Evolutionary conservation across 1,140 invertebrate genomes (phyloP).

Genomic region (Trichonephila clavipes): DNA sequence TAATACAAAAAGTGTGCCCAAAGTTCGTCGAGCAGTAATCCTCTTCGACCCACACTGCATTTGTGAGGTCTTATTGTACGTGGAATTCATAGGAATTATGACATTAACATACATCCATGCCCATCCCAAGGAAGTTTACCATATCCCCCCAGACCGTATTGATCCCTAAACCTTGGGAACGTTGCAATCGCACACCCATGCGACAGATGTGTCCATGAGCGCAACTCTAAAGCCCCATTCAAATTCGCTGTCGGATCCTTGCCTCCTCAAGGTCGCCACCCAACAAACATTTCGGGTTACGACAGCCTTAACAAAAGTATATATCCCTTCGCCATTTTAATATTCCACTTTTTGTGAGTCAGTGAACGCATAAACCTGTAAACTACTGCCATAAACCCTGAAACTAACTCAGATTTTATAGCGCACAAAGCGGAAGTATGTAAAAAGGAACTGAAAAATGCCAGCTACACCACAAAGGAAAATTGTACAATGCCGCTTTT

Average conservation of each 20-base stretch:
- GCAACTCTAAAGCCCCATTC: not conserved
- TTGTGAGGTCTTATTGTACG: too few relatives aligned
- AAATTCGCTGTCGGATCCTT: not conserved
- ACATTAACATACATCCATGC: too few relatives aligned
- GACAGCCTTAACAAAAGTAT: slow-evolving; percentile 1
- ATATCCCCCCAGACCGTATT: too few relatives aligned
- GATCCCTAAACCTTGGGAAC: too few relatives aligned
- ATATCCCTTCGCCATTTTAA: not conserved
- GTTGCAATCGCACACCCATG: too few relatives aligned
- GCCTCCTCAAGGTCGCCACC: not conserved
- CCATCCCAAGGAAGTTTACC: too few relatives aligned
- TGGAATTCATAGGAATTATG: too few relatives aligned
- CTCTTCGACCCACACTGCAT: too few relatives aligned
- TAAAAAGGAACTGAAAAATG: slow-evolving; percentile 6
- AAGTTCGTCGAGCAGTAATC: too few relatives aligned
- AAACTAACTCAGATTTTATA: slow-evolving; percentile 11
- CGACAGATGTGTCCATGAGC: too few relatives aligned
- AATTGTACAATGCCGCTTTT: not conserved
- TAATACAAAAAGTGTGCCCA: too few relatives aligned
- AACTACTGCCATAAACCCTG: slow-evolving; percentile 36
- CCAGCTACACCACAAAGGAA: not conserved
- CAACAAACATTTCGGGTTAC: not conserved
- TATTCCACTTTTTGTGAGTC: slow-evolving; percentile 21
- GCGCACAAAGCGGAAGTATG: not conserved
- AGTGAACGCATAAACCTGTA: slow-evolving; percentile 33